Percentiles rank a stretch among this genome's conserved stretches.
Evolutionary conservation across 2,888 invertebrate species (phyloP).

Genomic region (Drosophila anceps): DNA sequence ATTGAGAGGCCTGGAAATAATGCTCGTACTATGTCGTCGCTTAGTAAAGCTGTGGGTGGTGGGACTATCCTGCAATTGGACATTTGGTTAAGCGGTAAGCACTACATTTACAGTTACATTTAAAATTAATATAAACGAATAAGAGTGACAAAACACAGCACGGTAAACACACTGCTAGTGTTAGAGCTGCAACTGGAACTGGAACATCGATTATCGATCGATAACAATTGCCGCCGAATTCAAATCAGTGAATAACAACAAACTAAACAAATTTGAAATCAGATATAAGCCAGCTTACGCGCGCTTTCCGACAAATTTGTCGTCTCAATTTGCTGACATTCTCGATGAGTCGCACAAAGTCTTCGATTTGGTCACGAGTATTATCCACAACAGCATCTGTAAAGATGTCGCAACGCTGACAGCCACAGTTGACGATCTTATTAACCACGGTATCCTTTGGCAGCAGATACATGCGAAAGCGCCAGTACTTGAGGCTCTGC

Average conservation of each 20-base stretch:
- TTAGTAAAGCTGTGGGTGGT: constrained; percentile 88
- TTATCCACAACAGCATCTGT: constrained; percentile 86
- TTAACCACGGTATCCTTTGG: constrained; percentile 93
- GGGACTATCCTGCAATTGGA: constrained; percentile 87
- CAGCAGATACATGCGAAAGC: constrained; percentile 94
- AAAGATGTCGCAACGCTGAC: constrained; percentile 93
- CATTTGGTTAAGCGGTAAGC: constrained; percentile 68
- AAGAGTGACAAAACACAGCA: constrained; percentile 24
- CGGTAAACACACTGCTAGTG: constrained; percentile 11
- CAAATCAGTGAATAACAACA: constrained; percentile 27
- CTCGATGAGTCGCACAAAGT: constrained; percentile 93
- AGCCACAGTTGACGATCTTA: constrained; percentile 90
- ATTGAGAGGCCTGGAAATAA: constrained; percentile 85
- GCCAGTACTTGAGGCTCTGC: constrained; percentile 94
- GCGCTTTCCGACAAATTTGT: constrained; percentile 89
- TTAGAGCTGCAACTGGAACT: constrained; percentile 20
- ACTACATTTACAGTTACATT: constrained; percentile 46
- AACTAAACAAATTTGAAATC: constrained; percentile 21
- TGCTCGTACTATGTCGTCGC: constrained; percentile 90
- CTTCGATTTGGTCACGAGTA: constrained; percentile 88
- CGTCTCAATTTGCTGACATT: constrained; percentile 95
- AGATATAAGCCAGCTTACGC: constrained; percentile 87
- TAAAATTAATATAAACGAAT: constrained; percentile 13
- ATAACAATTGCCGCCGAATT: constrained; percentile 30
- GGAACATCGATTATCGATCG: constrained; percentile 24